A percentile compares a stretch with the other conserved stretches of the same genome.
Conservation (phyloP, 1,140 invertebrate genomes). For the Drosophila seguyi region DNA sequence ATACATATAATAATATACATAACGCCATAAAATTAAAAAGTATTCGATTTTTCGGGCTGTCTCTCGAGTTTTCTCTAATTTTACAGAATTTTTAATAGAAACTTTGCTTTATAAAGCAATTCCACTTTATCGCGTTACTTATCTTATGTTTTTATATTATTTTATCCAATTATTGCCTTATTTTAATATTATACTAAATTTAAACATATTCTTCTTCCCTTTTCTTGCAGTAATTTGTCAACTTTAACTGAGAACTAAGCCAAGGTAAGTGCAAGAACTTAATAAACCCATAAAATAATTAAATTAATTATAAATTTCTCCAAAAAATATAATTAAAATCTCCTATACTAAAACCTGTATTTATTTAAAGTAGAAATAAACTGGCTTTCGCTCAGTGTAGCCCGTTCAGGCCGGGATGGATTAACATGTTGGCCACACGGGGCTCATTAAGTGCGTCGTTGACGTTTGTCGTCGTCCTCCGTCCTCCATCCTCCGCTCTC, state of each 20-base stretch:
- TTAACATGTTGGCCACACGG: slow-evolving; percentile 78
- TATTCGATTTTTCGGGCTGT: too few species aligned
- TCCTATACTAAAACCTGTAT: neutral
- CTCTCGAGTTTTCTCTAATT: too few species aligned
- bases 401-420: slow-evolving; percentile 53
- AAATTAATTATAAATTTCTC: too few species aligned
- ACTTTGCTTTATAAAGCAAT: neutral
- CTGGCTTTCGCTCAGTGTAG: slow-evolving; percentile 4
- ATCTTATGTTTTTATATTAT: neutral
- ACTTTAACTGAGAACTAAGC: neutral
- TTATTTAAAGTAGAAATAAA: neutral
- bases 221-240: neutral
- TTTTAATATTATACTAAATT: neutral
- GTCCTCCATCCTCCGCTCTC: neutral
- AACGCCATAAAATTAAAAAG: too few species aligned
- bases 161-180: too few species aligned
- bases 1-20: neutral
- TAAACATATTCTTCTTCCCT: neutral
- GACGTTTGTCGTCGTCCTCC: slow-evolving; percentile 49
- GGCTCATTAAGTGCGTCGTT: slow-evolving; percentile 77
- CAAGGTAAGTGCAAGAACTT: neutral
- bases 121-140: neutral
- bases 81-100: neutral
- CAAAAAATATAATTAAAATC: neutral
- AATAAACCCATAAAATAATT: neutral